Percentiles rank a stretch among this genome's conserved stretches.
Evolutionary conservation across 2,797 vertebrate species (phyloP).

Genomic region (Chelidonichthys spinosus): DNA sequence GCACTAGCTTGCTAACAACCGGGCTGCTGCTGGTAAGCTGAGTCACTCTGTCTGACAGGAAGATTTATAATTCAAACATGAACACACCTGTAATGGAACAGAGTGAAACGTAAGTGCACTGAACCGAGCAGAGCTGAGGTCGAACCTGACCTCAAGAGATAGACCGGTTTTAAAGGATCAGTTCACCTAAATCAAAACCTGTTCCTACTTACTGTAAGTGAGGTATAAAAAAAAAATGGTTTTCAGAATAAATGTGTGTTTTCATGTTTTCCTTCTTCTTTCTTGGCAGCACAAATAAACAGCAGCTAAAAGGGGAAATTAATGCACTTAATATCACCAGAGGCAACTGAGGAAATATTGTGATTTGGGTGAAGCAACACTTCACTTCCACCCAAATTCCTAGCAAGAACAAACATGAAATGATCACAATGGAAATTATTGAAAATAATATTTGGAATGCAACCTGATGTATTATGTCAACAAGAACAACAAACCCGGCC

Average conservation of each 20-base stretch:
- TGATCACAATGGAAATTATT: background rate
- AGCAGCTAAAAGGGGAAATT: background rate
- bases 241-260: background rate
- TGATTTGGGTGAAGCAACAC: background rate
- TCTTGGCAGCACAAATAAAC: conserved; percentile 2
- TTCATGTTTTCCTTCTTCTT: background rate
- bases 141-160: background rate
- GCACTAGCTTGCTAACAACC: conserved; percentile 17
- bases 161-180: background rate
- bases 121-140: conserved; percentile 1
- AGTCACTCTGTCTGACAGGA: conserved; percentile 43
- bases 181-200: conserved; percentile 11
- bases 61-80: conserved; percentile 49
- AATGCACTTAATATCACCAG: conserved; percentile 21
- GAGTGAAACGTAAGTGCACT: conserved; percentile 15
- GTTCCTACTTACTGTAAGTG: background rate
- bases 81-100: conserved; percentile 31
- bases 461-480: background rate
- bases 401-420: background rate
- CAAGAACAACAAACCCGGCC: background rate
- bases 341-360: background rate
- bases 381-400: background rate
- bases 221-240: background rate
- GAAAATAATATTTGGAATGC: background rate
- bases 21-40: conserved; percentile 24